Evolutionary conservation across 2,888 invertebrate species (phyloP).

Genomic region (Oxycera nigricornis): DNA sequence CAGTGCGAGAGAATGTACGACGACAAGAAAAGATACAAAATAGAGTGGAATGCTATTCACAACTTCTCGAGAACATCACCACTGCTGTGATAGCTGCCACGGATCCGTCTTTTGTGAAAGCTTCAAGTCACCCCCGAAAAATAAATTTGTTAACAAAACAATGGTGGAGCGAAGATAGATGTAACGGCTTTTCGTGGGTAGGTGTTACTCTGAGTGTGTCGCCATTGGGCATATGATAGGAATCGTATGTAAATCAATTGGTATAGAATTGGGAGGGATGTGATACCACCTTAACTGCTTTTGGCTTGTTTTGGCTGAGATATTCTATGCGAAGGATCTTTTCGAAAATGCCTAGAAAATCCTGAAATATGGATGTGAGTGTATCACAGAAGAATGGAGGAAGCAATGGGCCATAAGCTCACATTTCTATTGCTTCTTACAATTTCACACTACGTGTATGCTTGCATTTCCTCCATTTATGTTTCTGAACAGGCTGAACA

Average conservation of each 20-base stretch:
- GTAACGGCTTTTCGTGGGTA: not conserved
- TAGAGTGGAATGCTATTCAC: not conserved
- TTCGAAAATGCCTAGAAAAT: no score
- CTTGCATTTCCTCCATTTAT: no score
- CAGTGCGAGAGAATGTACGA: not conserved
- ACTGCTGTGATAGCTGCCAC: not conserved
- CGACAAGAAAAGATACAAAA: not conserved
- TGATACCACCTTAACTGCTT: no score
- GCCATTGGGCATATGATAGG: not conserved
- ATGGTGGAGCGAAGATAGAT: not conserved
- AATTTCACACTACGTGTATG: no score
- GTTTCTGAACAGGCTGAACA: no score
- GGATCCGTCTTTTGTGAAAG: not conserved
- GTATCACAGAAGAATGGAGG: no score
- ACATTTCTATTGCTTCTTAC: no score
- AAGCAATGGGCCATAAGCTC: no score
- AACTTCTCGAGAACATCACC: not conserved
- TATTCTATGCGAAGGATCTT: no score
- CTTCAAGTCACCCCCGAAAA: not conserved
- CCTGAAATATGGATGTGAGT: no score
- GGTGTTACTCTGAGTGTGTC: not conserved
- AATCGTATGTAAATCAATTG: not conserved
- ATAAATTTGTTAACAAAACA: not conserved
- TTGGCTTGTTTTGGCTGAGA: no score
- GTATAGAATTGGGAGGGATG: no score